Evolutionary conservation across 2,113 vertebrate genomes (phyloP), one percentile per base, ranked within the genome.

Genomic region (Pica pica): DNA sequence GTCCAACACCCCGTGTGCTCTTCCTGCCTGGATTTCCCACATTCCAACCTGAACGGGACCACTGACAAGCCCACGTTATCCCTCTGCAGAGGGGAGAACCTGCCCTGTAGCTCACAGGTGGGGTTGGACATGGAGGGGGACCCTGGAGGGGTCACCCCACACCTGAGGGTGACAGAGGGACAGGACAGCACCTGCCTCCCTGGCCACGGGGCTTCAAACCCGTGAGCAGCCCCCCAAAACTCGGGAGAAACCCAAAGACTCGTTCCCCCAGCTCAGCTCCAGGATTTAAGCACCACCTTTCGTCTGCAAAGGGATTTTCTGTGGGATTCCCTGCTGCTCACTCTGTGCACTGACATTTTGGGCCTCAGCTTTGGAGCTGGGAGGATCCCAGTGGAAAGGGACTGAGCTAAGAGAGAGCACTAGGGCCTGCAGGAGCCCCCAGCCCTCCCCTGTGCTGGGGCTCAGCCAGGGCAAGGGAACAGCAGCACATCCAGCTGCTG

Each of bases 11-110:
- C 18, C 2, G 0, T 2, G n/a, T 3, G 63, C 39, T 37, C 47
- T 1, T 71, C n/a, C 89, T 23, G 28, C 56, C 26, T 3, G 41
- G 0, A 8, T 3, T 13, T 4, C 19, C 33, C 33, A 5, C 77
- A 35, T 3, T 12, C 67, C 76, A 4, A 1, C 41, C 44, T 3
- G 6, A 20, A 7, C 1, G 3, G 3, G 42, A 6, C 1, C 8
- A 2, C 37, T 1, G 30, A 22, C 17, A 4, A 59, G 20, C 20
- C 20, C 74, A 3, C 2, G 0, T 4, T 4, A 4, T 8, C 61
- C 55, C 52, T 37, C 28, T 11, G 16, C 9, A 24, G 41, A 19
- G 1, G 14, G 30, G 20, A 44, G 42, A 49, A 15, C 7, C 50
- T 27, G 16, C 75, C 33, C 23, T 42, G 35, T 0, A 35, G 65